Evolutionary conservation across 2,888 invertebrate species (phyloP), one percentile per base, ranked within the genome.

Genomic region (Plagodis pulveraria): DNA sequence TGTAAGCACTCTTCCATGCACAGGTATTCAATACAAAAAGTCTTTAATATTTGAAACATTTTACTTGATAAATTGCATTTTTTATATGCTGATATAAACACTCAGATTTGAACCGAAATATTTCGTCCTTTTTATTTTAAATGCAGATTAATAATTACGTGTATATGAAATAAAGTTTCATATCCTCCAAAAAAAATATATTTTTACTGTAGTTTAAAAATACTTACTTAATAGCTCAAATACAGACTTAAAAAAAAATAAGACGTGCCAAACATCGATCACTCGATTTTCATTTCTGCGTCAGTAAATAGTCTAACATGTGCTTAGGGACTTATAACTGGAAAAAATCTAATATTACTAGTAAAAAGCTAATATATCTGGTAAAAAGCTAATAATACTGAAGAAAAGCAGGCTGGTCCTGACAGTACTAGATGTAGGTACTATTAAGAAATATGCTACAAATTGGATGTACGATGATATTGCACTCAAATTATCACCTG

Each of bases 201-300:
- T 8, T 1, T 8, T 6, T 22, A 2, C 22, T 22, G 9, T 38
- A 38, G 38, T 38, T 38, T 6, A 38, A 38, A 38, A 8, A 38
- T 38, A 43, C 48, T 52, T 58, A 22, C 57, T 52, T 48, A 6
- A 40, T 35, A n/a, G 36, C 48, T 58, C 50, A 51, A 55, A 46
- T 36, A 33, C 34, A 40, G 46, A 64, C 70, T 8, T 38, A 5
- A 8, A 65, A 63, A 74, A 81, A 77, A 80, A 86, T 86, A 82
- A 8, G 79, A 88, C 87, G 89, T 89, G 89, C 89, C 89, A 89
- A 89, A 89, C 50, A 77, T 77, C 83, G 74, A 76, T 78, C 76
- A 43, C 42, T 32, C 11, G 22, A 10, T 38, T 10, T 38, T 10
- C n/a, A 6, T 75, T 38, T 51, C 22, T 51, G 32, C 5, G 34